A percentile compares a stretch with the other conserved stretches of the same genome.
Conservation (phyloP, 2,113 vertebrate genomes). For the Limanda limanda region DNA sequence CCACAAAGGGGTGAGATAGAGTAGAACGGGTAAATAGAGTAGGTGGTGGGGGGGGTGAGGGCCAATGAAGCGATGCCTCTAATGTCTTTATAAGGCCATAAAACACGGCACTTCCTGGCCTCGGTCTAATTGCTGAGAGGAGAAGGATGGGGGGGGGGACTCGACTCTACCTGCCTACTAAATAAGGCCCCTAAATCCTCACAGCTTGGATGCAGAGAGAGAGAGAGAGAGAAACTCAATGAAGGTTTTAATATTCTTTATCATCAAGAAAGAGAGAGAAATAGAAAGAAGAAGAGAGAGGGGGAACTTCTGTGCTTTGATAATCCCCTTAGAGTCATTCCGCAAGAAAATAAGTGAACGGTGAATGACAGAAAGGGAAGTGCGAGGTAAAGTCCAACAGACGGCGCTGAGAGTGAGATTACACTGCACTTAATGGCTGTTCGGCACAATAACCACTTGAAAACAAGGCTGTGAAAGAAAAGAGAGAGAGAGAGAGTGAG, state of each 20-base stretch:
- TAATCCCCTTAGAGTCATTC: too few species aligned
- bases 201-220: constrained; percentile 12
- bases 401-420: not conserved
- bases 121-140: constrained; percentile 68
- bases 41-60: constrained; percentile 3
- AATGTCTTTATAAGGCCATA: constrained; percentile 75
- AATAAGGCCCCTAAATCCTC: constrained; percentile 62
- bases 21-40: constrained; percentile 26
- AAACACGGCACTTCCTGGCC: constrained; percentile 69
- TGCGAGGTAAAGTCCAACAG: constrained; percentile 14
- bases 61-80: constrained; percentile 42
- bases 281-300: not conserved
- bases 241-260: constrained; percentile 13
- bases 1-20: constrained; percentile 23
- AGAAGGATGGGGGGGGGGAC: constrained; percentile 28
- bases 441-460: constrained; percentile 19
- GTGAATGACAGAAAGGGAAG: not conserved
- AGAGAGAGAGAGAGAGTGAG: not conserved
- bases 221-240: not conserved
- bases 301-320: too few species aligned
- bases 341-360: too few species aligned
- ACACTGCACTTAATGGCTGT: constrained; percentile 5
- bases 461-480: constrained; percentile 29
- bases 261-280: constrained; percentile 6
- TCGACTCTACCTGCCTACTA: constrained; percentile 54